phyloP scores from a whole-genome alignment of 2,113 vertebrate species.

The Chaenogobius annularis region DNA sequence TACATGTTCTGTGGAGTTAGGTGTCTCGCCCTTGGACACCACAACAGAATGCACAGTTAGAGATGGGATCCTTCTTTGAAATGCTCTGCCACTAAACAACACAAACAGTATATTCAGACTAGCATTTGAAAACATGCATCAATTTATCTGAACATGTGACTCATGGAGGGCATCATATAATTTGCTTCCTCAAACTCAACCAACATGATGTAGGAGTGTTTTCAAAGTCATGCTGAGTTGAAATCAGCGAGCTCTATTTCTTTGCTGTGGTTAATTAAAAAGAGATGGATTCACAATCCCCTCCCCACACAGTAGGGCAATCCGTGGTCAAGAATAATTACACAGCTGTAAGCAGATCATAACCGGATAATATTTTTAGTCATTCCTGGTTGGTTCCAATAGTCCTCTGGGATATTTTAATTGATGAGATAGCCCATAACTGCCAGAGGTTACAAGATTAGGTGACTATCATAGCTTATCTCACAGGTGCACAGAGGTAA shows the following conservation, averaged over 20 bases:
- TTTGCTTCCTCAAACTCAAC: not conserved
- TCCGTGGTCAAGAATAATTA: conserved; percentile 69
- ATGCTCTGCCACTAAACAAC: not conserved
- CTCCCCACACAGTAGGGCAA: conserved; percentile 45
- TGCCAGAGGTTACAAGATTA: conserved; percentile 63
- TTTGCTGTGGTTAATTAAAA: conserved; percentile 68
- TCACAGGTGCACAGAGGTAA: conserved; percentile 43
- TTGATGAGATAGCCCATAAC: conserved; percentile 64
- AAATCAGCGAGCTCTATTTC: conserved; percentile 37
- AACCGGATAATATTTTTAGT: conserved; percentile 65
- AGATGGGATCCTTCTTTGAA: not conserved
- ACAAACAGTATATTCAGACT: not conserved
- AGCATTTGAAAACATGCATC: not conserved
- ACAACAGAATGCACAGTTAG: too few relatives aligned
- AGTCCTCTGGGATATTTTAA: conserved; percentile 60
- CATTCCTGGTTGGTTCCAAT: conserved; percentile 60
- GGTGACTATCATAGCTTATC: conserved; percentile 59
- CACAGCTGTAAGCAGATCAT: conserved; percentile 64
- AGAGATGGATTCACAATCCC: conserved; percentile 37
- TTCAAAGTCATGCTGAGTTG: conserved; percentile 20
- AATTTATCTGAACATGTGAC: not conserved
- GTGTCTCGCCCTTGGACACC: too few relatives aligned
- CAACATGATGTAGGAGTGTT: conserved; percentile 1
- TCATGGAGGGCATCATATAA: not conserved
- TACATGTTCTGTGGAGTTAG: too few relatives aligned